Base-by-base conservation (phyloP, 2,797 vertebrate genomes). In the Acanthurus leucopareius region DNA sequence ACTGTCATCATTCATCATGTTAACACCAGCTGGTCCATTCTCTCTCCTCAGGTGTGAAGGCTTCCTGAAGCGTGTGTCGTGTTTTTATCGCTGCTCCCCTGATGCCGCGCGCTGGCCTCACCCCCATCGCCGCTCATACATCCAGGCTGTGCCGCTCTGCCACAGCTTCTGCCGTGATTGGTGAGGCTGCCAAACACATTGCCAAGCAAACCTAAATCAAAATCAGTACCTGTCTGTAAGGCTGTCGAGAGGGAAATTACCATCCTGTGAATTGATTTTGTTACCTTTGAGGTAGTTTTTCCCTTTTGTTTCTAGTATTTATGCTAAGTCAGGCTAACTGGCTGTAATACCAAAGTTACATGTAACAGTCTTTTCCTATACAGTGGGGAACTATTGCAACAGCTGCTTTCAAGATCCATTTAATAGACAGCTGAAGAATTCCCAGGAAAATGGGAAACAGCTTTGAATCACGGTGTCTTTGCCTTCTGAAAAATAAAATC, bases 91-190 rank as follows among this genome's bases (percentile, higher is more conserved):
- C 75, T 97, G 96, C 86, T 97, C 96, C 70, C 96, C 96, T 0
- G 91, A 96, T 1, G 93, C 95, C 0, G 93, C 92, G 0, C 94
- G 91, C 61, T 97, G 94, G 95, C 89, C 94, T 68, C 95, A 92
- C 70, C 94, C 93, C 13, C 89, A 86, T 6, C 89, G 79, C 14
- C 82, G 82, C 89, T 89, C 93, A 0, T 90, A 90, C 85, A 91
- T 95, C 86, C 94, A 94, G 83, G 94, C 92, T 0, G 95, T 96
- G 79, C 96, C 96, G 0, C 95, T 97, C 61, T 97, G 97, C 88
- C 82, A 90, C 38, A 95, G 94, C 88, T 96, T 97, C 94, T 97
- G 97, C 86, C 91, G 95, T 63, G 90, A 94, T 72, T 97, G 97
- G 97, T 98, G 81, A 92, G 92, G 40, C 63, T 73, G 68, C 61